phyloP scores from a whole-genome alignment of 1,140 invertebrate genomes.

The Anoplolepis gracilipes region DNA sequence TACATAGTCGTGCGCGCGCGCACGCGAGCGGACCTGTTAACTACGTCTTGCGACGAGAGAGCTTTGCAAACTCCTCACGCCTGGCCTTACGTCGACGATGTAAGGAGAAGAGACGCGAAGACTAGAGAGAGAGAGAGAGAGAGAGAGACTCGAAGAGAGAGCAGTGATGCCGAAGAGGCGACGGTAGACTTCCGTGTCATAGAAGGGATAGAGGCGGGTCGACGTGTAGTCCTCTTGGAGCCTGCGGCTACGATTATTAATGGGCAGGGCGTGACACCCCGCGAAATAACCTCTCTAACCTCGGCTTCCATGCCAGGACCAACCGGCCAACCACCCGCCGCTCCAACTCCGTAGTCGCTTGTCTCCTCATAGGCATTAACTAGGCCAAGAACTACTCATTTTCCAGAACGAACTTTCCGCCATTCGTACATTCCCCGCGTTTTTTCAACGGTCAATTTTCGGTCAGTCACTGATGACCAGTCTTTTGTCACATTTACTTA shows the following conservation, averaged over 20 bases:
- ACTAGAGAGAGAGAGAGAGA: constrained; percentile 35
- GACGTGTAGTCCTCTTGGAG: constrained; percentile 64
- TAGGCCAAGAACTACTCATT: constrained; percentile 77
- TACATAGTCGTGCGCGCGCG: constrained; percentile 70
- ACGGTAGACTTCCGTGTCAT: constrained; percentile 50
- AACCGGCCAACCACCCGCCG: constrained; percentile 30
- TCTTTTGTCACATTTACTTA: neutral
- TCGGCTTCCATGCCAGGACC: constrained; percentile 33
- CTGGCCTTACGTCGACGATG: constrained; percentile 52
- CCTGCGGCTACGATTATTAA: constrained; percentile 81
- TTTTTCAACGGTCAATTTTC: constrained; percentile 14
- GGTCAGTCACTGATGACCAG: neutral
- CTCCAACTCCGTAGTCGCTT: constrained; percentile 67
- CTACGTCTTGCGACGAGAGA: constrained; percentile 79
- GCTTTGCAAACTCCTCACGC: constrained; percentile 84
- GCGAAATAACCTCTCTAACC: constrained; percentile 78
- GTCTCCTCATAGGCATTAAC: constrained; percentile 77
- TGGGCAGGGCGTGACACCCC: constrained; percentile 80
- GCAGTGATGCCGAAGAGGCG: constrained; percentile 50
- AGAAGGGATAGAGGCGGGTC: constrained; percentile 55
- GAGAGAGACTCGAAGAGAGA: neutral
- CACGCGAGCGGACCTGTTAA: constrained; percentile 74
- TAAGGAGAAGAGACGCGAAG: constrained; percentile 9
- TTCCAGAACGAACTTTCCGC: constrained; percentile 61
- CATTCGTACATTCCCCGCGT: neutral